Evolutionary conservation across 2,888 invertebrate species (phyloP).

Genomic region (Encarsia formosa): DNA sequence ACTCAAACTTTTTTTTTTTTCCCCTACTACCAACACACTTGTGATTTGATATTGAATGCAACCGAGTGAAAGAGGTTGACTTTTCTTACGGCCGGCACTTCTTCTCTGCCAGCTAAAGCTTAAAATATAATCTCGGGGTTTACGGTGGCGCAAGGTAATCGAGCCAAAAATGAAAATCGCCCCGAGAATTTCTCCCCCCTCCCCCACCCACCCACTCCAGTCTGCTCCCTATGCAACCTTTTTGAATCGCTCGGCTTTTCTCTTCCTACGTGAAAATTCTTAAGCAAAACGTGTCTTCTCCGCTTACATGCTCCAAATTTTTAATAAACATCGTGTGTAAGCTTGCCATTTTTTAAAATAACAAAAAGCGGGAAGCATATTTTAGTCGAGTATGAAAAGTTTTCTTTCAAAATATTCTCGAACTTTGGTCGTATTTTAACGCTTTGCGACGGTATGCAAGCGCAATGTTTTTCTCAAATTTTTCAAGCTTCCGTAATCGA

Average conservation of each 20-base stretch:
- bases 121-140: constrained; percentile 15
- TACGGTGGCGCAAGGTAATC: constrained; percentile 9
- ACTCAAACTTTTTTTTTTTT: neutral
- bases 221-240: neutral
- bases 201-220: neutral
- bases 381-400: too few relatives aligned
- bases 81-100: neutral
- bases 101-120: neutral
- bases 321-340: too few relatives aligned
- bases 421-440: too few relatives aligned
- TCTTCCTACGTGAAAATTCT: constrained; percentile 1
- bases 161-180: constrained; percentile 22
- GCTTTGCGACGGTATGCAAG: too few relatives aligned
- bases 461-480: too few relatives aligned
- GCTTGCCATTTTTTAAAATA: too few relatives aligned
- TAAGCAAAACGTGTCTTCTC: neutral
- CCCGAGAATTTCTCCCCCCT: constrained; percentile 4
- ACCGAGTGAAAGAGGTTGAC: neutral
- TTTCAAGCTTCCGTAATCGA: too few relatives aligned
- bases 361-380: too few relatives aligned
- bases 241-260: neutral
- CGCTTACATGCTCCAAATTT: too few relatives aligned
- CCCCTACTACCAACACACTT: neutral
- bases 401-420: too few relatives aligned
- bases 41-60: neutral